Conservation (phyloP, 2,113 vertebrate species). For the Chionomys nivalis region DNA sequence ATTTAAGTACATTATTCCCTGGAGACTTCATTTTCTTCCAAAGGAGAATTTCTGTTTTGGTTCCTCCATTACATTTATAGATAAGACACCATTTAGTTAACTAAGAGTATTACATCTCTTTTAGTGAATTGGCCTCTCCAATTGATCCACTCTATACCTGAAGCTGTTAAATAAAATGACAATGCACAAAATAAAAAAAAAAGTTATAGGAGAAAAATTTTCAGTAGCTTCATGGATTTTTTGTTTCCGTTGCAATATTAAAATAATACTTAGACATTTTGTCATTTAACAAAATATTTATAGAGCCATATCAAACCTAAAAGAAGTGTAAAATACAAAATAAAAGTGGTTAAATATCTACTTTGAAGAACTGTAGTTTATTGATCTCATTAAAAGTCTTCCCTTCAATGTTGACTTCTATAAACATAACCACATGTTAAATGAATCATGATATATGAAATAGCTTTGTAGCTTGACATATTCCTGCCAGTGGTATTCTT, state of each 20-base stretch:
- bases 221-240: neutral
- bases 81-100: conserved; percentile 38
- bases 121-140: neutral
- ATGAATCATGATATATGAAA: neutral
- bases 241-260: neutral
- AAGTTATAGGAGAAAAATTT: neutral
- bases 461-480: neutral
- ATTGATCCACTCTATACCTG: neutral
- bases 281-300: neutral
- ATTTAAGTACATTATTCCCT: conserved; percentile 29
- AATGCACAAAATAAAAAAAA: neutral
- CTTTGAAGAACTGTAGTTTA: neutral
- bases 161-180: neutral
- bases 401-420: neutral
- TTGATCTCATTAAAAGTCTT: neutral
- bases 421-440: neutral
- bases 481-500: neutral
- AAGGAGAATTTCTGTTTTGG: neutral
- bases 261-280: neutral
- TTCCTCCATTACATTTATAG: neutral
- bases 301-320: neutral
- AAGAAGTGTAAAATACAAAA: neutral
- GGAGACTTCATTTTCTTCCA: conserved; percentile 41
- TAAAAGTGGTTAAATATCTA: neutral
- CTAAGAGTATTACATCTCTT: neutral